A percentile compares a stretch with the other conserved stretches of the same genome.
Conservation (phyloP, 2,888 invertebrate genomes). For the Volucella zonaria region DNA sequence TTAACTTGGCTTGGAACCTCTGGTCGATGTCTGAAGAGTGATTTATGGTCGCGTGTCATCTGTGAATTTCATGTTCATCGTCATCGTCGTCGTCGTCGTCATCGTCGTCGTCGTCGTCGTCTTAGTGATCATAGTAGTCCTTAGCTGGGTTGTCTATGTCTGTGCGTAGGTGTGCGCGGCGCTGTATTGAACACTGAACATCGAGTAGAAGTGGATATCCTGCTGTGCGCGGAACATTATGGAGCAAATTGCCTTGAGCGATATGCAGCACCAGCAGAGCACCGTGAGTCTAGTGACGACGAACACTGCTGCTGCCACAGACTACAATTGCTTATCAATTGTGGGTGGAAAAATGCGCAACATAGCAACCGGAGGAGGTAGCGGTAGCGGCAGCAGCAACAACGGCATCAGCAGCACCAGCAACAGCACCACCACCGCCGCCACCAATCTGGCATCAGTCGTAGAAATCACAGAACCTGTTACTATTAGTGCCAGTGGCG, state of each 20-base stretch:
- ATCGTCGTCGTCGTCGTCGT: slow-evolving; percentile 18
- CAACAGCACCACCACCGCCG: background rate
- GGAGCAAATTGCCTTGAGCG: slow-evolving; percentile 76
- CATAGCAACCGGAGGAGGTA: slow-evolving; percentile 43
- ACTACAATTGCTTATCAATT: slow-evolving; percentile 73
- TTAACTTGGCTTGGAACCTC: slow-evolving; percentile 3
- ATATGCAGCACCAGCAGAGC: slow-evolving; percentile 74
- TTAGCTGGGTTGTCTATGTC: slow-evolving; percentile 50
- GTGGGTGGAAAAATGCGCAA: slow-evolving; percentile 72
- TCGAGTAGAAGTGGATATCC: slow-evolving; percentile 71
- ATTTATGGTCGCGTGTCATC: slow-evolving; percentile 83
- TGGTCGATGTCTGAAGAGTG: slow-evolving; percentile 82
- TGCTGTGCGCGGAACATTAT: slow-evolving; percentile 75
- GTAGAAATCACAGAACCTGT: slow-evolving; percentile 70
- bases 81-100: slow-evolving; percentile 66
- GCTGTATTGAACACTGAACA: slow-evolving; percentile 68
- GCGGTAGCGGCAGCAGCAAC: slow-evolving; percentile 61
- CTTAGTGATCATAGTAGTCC: slow-evolving; percentile 9
- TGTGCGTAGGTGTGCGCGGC: slow-evolving; percentile 75
- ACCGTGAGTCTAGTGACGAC: slow-evolving; percentile 65
- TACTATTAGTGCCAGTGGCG: slow-evolving; percentile 61
- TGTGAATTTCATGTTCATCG: slow-evolving; percentile 81
- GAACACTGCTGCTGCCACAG: slow-evolving; percentile 42
- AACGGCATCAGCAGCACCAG: slow-evolving; percentile 37
- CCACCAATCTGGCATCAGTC: slow-evolving; percentile 55